Conservation (phyloP, 1,140 invertebrate species). For the Calephelis virginiensis region DNA sequence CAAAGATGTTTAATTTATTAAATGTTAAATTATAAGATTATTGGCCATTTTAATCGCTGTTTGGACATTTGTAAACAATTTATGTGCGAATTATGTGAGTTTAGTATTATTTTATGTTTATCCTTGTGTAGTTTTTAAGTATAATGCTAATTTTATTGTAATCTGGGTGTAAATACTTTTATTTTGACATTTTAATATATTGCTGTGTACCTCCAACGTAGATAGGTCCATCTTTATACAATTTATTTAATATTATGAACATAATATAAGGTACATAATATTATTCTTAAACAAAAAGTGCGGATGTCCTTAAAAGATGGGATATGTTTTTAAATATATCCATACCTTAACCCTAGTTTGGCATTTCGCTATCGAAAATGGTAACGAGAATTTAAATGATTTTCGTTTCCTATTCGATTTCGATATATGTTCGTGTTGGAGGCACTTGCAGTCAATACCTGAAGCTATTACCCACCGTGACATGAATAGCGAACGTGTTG, state of each 20-base stretch:
- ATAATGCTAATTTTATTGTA: constrained; percentile 8
- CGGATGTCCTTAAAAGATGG: too few relatives aligned
- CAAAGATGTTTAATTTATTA: constrained; percentile 9
- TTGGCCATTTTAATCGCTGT: neutral
- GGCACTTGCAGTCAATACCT: constrained; percentile 11
- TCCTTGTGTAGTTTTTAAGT: constrained; percentile 1
- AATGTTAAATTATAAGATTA: constrained; percentile 3
- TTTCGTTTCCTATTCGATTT: constrained; percentile 10
- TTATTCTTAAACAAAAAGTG: too few relatives aligned
- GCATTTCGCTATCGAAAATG: neutral
- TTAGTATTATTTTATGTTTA: neutral
- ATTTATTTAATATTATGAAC: too few relatives aligned
- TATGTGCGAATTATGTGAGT: neutral
- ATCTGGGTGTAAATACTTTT: neutral
- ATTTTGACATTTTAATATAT: too few relatives aligned
- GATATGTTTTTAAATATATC: too few relatives aligned
- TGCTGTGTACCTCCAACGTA: too few relatives aligned
- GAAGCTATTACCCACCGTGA: constrained; percentile 10
- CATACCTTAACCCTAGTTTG: too few relatives aligned
- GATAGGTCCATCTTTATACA: too few relatives aligned
- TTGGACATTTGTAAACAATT: neutral
- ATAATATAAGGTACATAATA: too few relatives aligned
- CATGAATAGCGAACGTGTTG: constrained; percentile 16
- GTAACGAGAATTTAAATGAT: constrained; percentile 8
- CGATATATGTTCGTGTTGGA: constrained; percentile 11